Conservation (phyloP, 2,888 invertebrate species). For the Exephanes ischioxanthus region DNA sequence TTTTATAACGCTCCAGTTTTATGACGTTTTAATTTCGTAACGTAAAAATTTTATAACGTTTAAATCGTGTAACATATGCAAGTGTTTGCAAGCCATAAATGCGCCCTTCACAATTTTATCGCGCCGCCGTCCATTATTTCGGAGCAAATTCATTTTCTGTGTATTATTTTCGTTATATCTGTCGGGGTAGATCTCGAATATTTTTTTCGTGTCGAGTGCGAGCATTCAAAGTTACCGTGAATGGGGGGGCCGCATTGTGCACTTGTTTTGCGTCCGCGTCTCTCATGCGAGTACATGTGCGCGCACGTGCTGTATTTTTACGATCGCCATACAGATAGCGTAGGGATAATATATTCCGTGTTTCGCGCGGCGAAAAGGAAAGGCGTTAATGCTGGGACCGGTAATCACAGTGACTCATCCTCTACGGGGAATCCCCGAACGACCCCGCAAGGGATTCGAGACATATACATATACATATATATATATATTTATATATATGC, state of each 20-base stretch:
- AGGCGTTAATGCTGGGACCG: conserved; percentile 12
- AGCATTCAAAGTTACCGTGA: background rate
- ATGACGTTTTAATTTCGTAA: too few relatives aligned
- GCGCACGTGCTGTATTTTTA: conserved; percentile 18
- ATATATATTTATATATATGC: background rate
- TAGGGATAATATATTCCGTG: conserved; percentile 37
- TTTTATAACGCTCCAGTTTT: too few relatives aligned
- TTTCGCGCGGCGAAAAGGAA: conserved; percentile 24
- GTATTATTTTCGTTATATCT: background rate
- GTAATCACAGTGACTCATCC: conserved; percentile 48
- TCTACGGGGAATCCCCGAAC: conserved; percentile 48
- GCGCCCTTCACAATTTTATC: background rate
- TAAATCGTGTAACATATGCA: background rate
- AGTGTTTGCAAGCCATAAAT: background rate
- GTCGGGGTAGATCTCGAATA: background rate
- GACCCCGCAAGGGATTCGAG: background rate
- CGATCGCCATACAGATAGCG: conserved; percentile 8
- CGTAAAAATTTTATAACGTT: too few relatives aligned
- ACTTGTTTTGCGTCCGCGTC: background rate
- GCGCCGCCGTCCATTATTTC: background rate
- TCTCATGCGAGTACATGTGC: background rate
- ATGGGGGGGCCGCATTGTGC: background rate
- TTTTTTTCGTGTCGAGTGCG: background rate
- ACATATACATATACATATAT: background rate
- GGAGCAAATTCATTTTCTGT: background rate